A percentile compares a stretch with the other conserved stretches of the same genome.
These are phyloP conservation scores for Tetramorium alpestre DNA, from an alignment of 1,140 invertebrate species.

Conservation along the genomic window DNA sequence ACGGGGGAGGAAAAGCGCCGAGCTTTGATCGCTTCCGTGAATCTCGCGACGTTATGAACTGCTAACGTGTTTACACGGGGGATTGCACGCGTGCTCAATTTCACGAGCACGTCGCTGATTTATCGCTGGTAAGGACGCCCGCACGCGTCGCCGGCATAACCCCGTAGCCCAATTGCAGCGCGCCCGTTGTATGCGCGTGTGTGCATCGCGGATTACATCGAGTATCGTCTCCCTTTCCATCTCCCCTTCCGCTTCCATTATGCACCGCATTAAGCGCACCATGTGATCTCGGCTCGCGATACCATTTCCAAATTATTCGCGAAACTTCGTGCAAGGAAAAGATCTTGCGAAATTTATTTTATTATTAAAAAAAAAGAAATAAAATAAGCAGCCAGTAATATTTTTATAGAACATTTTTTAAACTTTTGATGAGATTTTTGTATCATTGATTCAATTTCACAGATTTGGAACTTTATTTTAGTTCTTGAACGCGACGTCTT, in stretches of 20 bases:
- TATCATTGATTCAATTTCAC: neutral
- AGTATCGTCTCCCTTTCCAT: slow-evolving; percentile 31
- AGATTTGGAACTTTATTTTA: slow-evolving; percentile 28
- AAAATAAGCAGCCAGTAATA: neutral
- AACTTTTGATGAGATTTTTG: neutral
- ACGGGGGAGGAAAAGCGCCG: slow-evolving; percentile 5
- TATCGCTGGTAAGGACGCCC: slow-evolving; percentile 56
- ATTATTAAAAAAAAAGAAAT: neutral
- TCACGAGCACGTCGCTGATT: slow-evolving; percentile 55
- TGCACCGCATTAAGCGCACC: slow-evolving; percentile 56
- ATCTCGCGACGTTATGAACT: slow-evolving; percentile 60
- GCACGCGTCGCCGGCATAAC: slow-evolving; percentile 46
- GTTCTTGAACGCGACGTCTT: neutral
- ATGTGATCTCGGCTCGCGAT: slow-evolving; percentile 12
- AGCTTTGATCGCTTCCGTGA: slow-evolving; percentile 53
- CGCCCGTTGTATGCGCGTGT: slow-evolving; percentile 37
- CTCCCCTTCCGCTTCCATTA: slow-evolving; percentile 7
- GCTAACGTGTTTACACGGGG: slow-evolving; percentile 58
- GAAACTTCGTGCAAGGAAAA: neutral
- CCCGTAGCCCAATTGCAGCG: slow-evolving; percentile 43
- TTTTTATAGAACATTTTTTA: neutral
- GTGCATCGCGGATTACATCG: slow-evolving; percentile 77
- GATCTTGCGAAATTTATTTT: slow-evolving; percentile 2
- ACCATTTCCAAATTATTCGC: slow-evolving; percentile 39
- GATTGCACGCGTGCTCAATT: slow-evolving; percentile 62